Evolutionary conservation across 2,888 invertebrate genomes (phyloP).

Genomic region (Elysia crispata): DNA sequence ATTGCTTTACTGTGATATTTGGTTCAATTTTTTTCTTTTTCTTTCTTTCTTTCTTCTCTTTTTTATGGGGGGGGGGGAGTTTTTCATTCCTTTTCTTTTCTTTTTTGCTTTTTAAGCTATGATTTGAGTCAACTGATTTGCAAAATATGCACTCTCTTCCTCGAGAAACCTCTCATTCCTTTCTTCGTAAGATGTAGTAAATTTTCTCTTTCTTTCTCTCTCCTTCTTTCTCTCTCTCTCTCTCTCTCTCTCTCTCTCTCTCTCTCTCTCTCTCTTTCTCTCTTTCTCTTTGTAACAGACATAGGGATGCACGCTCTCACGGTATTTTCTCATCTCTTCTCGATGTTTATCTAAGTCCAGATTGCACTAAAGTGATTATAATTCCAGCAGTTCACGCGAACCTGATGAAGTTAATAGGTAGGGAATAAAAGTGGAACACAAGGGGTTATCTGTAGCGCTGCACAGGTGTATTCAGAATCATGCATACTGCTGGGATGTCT

Average conservation of each 20-base stretch:
- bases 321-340: background rate
- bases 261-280: constrained; percentile 18
- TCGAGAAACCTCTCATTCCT: too few species aligned
- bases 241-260: constrained; percentile 29
- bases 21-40: too few species aligned
- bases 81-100: too few species aligned
- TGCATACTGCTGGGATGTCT: background rate
- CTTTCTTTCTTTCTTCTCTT: too few species aligned
- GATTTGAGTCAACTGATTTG: too few species aligned
- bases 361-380: constrained; percentile 30
- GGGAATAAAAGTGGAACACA: background rate
- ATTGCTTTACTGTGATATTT: too few species aligned
- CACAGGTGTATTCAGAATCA: background rate
- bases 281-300: constrained; percentile 13
- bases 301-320: too few species aligned
- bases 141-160: too few species aligned
- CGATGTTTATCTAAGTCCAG: background rate
- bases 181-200: too few species aligned
- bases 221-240: background rate
- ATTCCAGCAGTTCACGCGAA: constrained; percentile 51
- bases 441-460: background rate
- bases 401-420: too few species aligned
- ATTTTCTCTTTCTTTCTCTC: background rate
- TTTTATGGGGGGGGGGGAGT: too few species aligned
- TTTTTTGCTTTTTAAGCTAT: too few species aligned